phyloP scores from a whole-genome alignment of 2,797 vertebrate genomes.

The Oophaga sylvatica region DNA sequence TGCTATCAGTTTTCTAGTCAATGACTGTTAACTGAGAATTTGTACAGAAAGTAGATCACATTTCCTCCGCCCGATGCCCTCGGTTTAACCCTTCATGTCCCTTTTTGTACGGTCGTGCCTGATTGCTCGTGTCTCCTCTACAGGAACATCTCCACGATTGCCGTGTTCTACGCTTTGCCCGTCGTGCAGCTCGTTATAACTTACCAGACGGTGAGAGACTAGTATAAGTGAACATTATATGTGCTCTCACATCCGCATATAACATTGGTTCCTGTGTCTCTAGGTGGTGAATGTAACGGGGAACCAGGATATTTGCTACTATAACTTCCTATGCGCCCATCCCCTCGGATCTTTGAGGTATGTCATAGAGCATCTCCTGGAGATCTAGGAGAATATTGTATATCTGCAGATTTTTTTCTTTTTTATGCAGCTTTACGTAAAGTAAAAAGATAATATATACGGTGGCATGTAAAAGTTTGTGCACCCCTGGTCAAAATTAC shows the following conservation, averaged over 20 bases:
- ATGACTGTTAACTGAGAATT: no score
- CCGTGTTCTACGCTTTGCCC: conserved; percentile 92
- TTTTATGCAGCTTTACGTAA: no score
- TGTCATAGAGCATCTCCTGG: not conserved
- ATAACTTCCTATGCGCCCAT: conserved; percentile 96
- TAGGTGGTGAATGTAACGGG: conserved; percentile 95
- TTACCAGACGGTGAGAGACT: conserved; percentile 88
- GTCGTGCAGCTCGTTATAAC: conserved; percentile 97
- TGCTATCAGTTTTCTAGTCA: no score
- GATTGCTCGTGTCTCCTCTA: not conserved
- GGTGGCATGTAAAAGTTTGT: no score
- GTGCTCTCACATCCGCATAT: not conserved
- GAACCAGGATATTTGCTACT: conserved; percentile 98
- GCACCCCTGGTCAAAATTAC: no score
- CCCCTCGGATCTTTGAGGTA: conserved; percentile 93
- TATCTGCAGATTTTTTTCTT: not conserved
- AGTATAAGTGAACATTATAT: no score
- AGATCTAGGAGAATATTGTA: not conserved
- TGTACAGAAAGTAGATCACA: no score
- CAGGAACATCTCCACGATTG: conserved; percentile 97
- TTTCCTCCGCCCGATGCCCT: no score
- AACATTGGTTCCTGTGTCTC: not conserved
- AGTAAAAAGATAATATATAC: no score
- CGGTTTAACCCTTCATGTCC: not conserved
- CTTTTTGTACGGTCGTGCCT: not conserved